phyloP scores from a whole-genome alignment of 2,797 vertebrate species.

The Xiphophorus birchmanni region DNA sequence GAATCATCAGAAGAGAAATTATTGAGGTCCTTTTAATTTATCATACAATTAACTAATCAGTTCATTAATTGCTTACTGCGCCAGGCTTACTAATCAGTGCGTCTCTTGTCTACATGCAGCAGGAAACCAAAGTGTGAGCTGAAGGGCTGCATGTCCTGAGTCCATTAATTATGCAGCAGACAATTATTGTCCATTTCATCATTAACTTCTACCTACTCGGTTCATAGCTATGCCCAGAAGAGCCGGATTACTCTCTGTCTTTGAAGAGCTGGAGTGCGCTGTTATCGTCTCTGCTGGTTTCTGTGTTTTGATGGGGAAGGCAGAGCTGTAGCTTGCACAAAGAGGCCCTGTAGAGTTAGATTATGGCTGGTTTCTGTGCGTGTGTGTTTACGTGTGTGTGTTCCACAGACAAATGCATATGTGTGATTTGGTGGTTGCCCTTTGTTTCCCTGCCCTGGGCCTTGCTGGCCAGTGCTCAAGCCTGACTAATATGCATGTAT shows the following conservation, averaged over 20 bases:
- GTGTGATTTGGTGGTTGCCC: slow-evolving; percentile 69
- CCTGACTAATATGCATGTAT: slow-evolving; percentile 79
- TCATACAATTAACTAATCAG: too few relatives aligned
- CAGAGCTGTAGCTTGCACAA: slow-evolving; percentile 68
- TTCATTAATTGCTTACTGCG: too few relatives aligned
- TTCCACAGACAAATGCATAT: slow-evolving; percentile 32
- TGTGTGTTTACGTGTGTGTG: slow-evolving; percentile 17
- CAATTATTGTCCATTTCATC: slow-evolving; percentile 52
- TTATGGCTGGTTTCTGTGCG: slow-evolving; percentile 31
- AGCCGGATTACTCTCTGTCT: slow-evolving; percentile 60
- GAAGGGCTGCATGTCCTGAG: slow-evolving; percentile 26
- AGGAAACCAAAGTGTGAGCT: not conserved
- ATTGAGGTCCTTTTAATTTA: too few relatives aligned
- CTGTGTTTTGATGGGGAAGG: slow-evolving; percentile 55
- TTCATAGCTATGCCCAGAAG: slow-evolving; percentile 52
- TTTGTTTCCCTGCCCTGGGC: slow-evolving; percentile 75
- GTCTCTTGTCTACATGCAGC: not conserved
- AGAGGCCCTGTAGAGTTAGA: slow-evolving; percentile 72
- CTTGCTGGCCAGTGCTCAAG: slow-evolving; percentile 70
- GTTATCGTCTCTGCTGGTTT: slow-evolving; percentile 58
- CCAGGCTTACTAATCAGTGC: not conserved
- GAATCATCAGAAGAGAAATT: too few relatives aligned
- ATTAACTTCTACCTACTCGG: slow-evolving; percentile 46
- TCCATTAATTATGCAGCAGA: slow-evolving; percentile 41
- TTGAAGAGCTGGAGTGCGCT: slow-evolving; percentile 67